Evolutionary conservation across 2,797 vertebrate species (phyloP).

Genomic region (Nyctalus aviator): DNA sequence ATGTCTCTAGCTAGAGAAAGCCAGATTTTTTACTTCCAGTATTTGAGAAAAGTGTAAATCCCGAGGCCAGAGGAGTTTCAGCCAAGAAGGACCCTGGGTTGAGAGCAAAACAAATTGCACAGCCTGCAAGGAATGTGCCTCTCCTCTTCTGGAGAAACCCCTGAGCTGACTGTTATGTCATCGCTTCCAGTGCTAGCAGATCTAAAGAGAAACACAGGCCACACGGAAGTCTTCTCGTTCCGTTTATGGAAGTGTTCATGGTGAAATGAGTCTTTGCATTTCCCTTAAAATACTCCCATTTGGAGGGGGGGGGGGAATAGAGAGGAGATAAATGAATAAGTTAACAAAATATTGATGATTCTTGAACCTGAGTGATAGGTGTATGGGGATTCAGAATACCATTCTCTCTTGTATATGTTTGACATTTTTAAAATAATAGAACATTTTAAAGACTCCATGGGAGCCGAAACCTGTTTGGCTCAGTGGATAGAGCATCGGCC

Average conservation of each 20-base stretch:
- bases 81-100: background rate
- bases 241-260: background rate
- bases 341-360: background rate
- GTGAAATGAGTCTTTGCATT: constrained; percentile 2
- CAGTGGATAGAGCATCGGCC: too few relatives aligned
- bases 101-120: background rate
- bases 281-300: background rate
- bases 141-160: background rate
- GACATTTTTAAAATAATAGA: background rate
- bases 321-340: background rate
- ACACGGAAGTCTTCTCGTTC: constrained; percentile 23
- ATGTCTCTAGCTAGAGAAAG: constrained; percentile 44
- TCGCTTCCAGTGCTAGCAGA: background rate
- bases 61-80: background rate
- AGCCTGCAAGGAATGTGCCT: background rate
- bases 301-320: too few relatives aligned
- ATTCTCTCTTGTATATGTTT: background rate
- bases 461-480: background rate
- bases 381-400: background rate
- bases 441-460: background rate
- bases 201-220: background rate
- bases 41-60: constrained; percentile 21
- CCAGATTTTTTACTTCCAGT: constrained; percentile 15
- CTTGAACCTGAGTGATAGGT: background rate
- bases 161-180: background rate